These are phyloP conservation scores for Pecten maximus DNA, from an alignment of 2,888 invertebrate species.

Conservation along the genomic window DNA sequence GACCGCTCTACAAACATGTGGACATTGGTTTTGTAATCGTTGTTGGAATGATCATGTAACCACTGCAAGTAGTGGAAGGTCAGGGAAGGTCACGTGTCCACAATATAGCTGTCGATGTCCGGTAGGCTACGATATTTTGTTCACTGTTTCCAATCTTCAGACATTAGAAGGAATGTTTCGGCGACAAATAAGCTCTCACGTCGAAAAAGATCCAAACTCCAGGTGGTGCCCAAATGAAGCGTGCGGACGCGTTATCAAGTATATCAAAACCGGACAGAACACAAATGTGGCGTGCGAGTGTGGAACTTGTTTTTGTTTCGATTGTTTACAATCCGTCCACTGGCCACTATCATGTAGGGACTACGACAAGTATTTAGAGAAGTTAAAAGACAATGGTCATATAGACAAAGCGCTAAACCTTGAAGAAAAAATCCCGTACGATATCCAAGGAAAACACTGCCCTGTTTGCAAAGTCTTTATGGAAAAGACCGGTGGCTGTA, in stretches of 20 bases:
- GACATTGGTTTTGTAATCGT: slow-evolving; percentile 69
- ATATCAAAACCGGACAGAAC: not conserved
- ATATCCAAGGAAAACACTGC: slow-evolving; percentile 65
- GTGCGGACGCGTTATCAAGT: slow-evolving; percentile 61
- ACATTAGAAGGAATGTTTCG: not conserved
- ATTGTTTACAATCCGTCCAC: slow-evolving; percentile 64
- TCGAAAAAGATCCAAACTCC: slow-evolving; percentile 53
- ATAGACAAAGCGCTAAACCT: slow-evolving; percentile 41
- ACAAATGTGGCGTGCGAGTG: slow-evolving; percentile 59
- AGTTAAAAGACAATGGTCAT: slow-evolving; percentile 58
- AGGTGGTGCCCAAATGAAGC: slow-evolving; percentile 67
- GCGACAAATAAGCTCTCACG: slow-evolving; percentile 13
- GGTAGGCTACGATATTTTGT: slow-evolving; percentile 51
- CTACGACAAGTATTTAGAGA: slow-evolving; percentile 53
- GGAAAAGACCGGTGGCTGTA: slow-evolving; percentile 68
- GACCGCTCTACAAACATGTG: slow-evolving; percentile 61
- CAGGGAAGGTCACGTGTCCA: slow-evolving; percentile 58
- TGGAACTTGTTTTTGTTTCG: slow-evolving; percentile 62
- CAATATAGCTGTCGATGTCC: slow-evolving; percentile 60
- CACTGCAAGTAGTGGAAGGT: slow-evolving; percentile 50
- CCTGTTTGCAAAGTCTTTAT: slow-evolving; percentile 66
- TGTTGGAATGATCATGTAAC: slow-evolving; percentile 66
- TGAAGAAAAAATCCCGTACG: not conserved
- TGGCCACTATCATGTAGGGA: slow-evolving; percentile 68
- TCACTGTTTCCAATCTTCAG: not conserved